Evolutionary conservation across 2,888 invertebrate species (phyloP).

Genomic region (Rhyacophila evoluta): DNA sequence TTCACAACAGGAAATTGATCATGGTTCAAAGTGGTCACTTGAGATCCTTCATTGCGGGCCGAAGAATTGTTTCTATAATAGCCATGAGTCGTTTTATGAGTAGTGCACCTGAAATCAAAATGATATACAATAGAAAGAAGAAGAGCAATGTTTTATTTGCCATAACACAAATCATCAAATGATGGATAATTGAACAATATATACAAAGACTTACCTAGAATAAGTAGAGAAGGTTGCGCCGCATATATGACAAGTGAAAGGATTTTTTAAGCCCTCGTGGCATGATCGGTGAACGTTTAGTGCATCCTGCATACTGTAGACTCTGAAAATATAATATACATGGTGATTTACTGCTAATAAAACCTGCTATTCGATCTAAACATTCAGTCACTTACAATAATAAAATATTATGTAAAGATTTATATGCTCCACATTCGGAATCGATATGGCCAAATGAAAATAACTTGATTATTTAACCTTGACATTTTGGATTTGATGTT

Average conservation of each 20-base stretch:
- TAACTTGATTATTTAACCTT: too few relatives aligned
- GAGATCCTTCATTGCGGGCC: conserved; percentile 58
- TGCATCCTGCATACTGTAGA: conserved; percentile 64
- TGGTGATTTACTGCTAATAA: too few relatives aligned
- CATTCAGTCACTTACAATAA: too few relatives aligned
- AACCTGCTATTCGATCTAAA: too few relatives aligned
- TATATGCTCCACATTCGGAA: too few relatives aligned
- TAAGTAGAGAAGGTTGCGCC: conserved; percentile 69
- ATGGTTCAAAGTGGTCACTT: conserved; percentile 62
- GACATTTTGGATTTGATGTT: too few relatives aligned
- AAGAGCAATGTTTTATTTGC: too few relatives aligned
- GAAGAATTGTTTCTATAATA: conserved; percentile 60
- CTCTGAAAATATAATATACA: conserved; percentile 58
- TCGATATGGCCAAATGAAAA: too few relatives aligned
- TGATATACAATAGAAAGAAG: background rate
- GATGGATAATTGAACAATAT: too few relatives aligned
- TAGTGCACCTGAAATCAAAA: conserved; percentile 58
- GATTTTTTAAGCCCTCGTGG: conserved; percentile 66
- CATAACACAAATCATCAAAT: too few relatives aligned
- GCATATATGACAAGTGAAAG: conserved; percentile 69
- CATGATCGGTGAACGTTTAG: conserved; percentile 65
- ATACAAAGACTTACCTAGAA: too few relatives aligned
- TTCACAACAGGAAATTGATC: conserved; percentile 69
- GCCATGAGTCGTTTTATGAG: conserved; percentile 69
- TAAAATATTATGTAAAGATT: too few relatives aligned